A percentile compares a stretch with the other conserved stretches of the same genome.
Conservation (phyloP, 1,140 invertebrate genomes). For the Drosophila serrata region DNA sequence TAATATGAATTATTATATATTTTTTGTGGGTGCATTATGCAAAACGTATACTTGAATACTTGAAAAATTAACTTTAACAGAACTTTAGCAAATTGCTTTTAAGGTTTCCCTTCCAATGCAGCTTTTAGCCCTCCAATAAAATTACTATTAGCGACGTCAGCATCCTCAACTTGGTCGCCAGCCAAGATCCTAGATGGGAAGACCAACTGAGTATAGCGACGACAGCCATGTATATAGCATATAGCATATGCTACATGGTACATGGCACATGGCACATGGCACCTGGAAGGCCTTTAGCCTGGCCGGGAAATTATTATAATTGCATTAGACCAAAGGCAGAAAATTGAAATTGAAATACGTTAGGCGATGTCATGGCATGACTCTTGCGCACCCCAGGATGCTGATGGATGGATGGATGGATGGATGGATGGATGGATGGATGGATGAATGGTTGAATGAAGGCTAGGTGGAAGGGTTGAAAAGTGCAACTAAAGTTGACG, state of each 20-base stretch:
- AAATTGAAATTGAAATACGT: conserved; percentile 80
- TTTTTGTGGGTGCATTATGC: not conserved
- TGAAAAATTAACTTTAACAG: not conserved
- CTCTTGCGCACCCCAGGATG: conserved; percentile 50
- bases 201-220: conserved; percentile 37
- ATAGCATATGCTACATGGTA: conserved; percentile 18
- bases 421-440: not conserved
- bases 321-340: conserved; percentile 81
- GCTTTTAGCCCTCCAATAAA: conserved; percentile 44
- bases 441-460: not conserved
- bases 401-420: conserved; percentile 53
- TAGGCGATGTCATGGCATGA: conserved; percentile 45
- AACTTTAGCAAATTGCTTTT: not conserved
- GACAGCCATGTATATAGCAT: conserved; percentile 14
- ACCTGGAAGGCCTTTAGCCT: conserved; percentile 55
- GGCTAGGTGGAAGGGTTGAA: conserved; percentile 12
- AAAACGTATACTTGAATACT: too few relatives aligned
- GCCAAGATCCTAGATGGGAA: conserved; percentile 43
- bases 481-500: conserved; percentile 32
- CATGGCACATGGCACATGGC: conserved; percentile 23
- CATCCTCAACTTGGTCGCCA: conserved; percentile 60
- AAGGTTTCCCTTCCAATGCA: conserved; percentile 4
- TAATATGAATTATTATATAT: not conserved
- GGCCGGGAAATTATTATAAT: conserved; percentile 78
- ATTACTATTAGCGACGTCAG: conserved; percentile 68